Conservation (phyloP, 2,888 invertebrate genomes). For the Villa cingulata region DNA sequence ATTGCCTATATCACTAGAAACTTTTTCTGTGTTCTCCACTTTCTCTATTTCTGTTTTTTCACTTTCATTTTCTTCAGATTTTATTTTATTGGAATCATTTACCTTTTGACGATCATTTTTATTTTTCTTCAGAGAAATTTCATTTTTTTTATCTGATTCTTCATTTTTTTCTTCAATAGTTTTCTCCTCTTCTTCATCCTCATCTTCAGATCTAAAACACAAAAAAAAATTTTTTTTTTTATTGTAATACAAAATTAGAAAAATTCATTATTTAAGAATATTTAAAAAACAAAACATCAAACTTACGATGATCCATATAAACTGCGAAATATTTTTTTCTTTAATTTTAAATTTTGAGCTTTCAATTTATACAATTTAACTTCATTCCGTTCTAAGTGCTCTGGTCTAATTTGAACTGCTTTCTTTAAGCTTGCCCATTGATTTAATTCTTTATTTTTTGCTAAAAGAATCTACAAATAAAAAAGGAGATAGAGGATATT, state of each 20-base stretch:
- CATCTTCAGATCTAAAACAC: slow-evolving; percentile 31
- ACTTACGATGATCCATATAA: slow-evolving; percentile 45
- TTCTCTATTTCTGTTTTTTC: no score
- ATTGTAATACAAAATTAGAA: background rate
- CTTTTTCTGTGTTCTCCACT: no score
- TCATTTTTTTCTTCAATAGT: no score
- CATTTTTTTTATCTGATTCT: no score
- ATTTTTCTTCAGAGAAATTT: no score
- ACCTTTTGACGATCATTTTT: no score
- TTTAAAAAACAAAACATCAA: background rate
- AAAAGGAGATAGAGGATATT: slow-evolving; percentile 14
- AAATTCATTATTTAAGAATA: background rate
- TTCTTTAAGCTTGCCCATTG: slow-evolving; percentile 90
- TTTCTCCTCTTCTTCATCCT: slow-evolving; percentile 14
- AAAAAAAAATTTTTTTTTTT: background rate
- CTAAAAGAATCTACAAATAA: slow-evolving; percentile 61
- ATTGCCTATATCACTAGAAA: no score
- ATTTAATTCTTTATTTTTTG: slow-evolving; percentile 87
- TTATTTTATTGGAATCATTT: no score
- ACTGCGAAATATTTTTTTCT: slow-evolving; percentile 65
- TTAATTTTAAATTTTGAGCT: slow-evolving; percentile 56
- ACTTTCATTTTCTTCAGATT: no score
- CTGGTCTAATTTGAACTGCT: slow-evolving; percentile 61
- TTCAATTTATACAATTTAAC: slow-evolving; percentile 60
- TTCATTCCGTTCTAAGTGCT: slow-evolving; percentile 67